Conservation (phyloP, 2,797 vertebrate genomes). For the Rhinogobio ventralis region DNA sequence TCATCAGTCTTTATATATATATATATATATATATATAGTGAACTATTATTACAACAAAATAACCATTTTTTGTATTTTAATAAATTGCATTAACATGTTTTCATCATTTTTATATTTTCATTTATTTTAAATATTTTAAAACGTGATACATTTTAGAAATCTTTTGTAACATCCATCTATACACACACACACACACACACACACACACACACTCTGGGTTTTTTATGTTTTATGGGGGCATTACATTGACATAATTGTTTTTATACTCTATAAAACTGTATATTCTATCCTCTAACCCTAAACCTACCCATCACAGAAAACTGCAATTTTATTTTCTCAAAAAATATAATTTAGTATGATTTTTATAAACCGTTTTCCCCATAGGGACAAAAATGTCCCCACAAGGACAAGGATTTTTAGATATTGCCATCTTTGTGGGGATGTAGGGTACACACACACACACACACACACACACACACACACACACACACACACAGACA, state of each 20-base stretch:
- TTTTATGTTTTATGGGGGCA: no score
- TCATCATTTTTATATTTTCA: neutral
- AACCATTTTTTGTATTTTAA: neutral
- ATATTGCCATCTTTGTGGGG: neutral
- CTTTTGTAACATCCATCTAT: neutral
- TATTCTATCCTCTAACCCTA: no score
- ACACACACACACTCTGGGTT: no score
- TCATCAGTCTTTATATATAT: neutral
- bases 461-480: no score
- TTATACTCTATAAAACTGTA: no score
- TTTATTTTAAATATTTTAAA: neutral
- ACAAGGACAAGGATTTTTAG: neutral
- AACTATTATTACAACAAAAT: neutral
- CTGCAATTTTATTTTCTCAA: no score
- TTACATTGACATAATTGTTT: neutral
- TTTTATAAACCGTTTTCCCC: neutral
- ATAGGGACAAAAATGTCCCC: neutral
- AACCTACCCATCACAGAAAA: neutral
- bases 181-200: neutral
- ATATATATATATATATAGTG: neutral
- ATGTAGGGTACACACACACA: neutral
- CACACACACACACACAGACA: no score
- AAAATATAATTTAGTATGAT: neutral
- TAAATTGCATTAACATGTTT: neutral
- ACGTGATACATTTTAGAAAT: neutral